A percentile compares a stretch with the other conserved stretches of the same genome.
Evolutionary conservation across 2,888 invertebrate genomes (phyloP).

Genomic region (Pandemis cinnamomeana): DNA sequence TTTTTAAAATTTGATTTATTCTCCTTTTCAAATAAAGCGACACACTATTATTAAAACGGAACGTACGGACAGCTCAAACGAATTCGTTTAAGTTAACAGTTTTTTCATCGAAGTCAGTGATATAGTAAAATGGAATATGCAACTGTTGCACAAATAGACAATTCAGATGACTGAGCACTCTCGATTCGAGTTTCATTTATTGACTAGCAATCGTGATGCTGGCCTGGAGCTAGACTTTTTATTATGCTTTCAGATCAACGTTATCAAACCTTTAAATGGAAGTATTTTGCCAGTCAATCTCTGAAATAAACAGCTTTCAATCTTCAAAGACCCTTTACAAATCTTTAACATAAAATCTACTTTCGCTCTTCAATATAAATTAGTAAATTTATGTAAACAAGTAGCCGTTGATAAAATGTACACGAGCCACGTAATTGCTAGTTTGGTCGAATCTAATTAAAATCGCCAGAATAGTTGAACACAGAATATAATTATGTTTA

Average conservation of each 20-base stretch:
- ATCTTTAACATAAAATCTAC: neutral
- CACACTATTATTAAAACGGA: constrained; percentile 11
- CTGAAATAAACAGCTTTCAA: constrained; percentile 7
- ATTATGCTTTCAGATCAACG: constrained; percentile 27
- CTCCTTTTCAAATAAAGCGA: constrained; percentile 5
- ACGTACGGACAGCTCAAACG: constrained; percentile 8
- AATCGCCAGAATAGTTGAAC: constrained; percentile 6
- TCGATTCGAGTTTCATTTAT: constrained; percentile 41
- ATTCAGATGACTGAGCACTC: constrained; percentile 42
- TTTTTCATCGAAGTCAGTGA: constrained; percentile 20
- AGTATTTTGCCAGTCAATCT: constrained; percentile 11
- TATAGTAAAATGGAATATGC: constrained; percentile 41
- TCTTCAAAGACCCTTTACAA: neutral
- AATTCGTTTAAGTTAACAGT: constrained; percentile 23
- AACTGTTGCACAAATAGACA: constrained; percentile 42
- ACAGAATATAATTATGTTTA: constrained; percentile 7
- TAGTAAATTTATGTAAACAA: neutral
- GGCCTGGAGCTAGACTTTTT: constrained; percentile 21
- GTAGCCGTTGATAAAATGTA: neutral
- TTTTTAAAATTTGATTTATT: constrained; percentile 13
- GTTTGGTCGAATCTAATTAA: neutral
- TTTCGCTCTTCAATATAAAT: neutral
- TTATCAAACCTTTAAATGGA: constrained; percentile 18
- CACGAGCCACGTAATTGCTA: constrained; percentile 1
- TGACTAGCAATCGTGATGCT: constrained; percentile 37